Percentiles rank a stretch among this genome's conserved stretches.
These are phyloP conservation scores for Heliconius charithonia DNA, from an alignment of 2,888 invertebrate species.

Conservation along the genomic window DNA sequence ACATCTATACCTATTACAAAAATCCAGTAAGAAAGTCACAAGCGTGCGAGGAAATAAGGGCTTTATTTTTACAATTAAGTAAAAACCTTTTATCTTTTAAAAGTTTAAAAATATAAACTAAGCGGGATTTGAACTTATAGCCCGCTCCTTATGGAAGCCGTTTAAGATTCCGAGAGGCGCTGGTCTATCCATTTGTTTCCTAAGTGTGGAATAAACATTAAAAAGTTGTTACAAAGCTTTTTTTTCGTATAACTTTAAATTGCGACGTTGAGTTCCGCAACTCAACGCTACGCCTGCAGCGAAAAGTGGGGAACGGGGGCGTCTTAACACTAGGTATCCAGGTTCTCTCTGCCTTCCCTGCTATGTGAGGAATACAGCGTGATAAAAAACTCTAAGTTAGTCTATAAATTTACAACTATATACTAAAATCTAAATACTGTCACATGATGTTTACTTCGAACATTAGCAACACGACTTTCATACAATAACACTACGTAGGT, in stretches of 20 bases:
- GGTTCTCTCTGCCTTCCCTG: background rate
- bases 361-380: background rate
- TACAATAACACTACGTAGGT: background rate
- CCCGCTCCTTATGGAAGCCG: no score
- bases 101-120: no score
- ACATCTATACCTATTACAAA: background rate
- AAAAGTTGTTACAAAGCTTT: no score
- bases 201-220: no score
- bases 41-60: no score
- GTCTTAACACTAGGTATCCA: background rate
- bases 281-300: background rate
- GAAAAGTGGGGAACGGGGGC: background rate
- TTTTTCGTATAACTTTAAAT: no score
- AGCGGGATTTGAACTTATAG: no score
- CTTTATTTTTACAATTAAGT: no score
- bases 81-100: no score
- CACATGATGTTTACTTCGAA: background rate
- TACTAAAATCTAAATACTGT: background rate
- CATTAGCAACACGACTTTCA: background rate
- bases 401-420: no score
- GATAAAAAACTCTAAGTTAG: background rate
- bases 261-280: background rate
- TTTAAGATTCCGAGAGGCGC: no score
- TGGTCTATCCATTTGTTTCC: no score
- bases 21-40: background rate